Conservation (phyloP, 2,113 vertebrate species). For the Ammospiza caudacuta region DNA sequence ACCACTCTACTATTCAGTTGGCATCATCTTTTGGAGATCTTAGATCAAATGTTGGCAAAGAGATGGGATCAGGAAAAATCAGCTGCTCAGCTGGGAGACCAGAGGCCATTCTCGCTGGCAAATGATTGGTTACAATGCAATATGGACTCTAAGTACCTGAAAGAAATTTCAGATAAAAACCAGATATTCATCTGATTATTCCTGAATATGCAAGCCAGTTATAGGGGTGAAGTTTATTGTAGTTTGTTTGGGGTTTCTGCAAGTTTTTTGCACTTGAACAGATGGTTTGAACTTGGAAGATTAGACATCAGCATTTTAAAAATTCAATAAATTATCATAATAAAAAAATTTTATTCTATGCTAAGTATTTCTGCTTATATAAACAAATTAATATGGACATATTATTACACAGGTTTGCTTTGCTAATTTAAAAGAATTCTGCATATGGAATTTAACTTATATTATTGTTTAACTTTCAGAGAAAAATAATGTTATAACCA, state of each 20-base stretch:
- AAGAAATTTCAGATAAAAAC: not conserved
- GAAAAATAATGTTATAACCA: not conserved
- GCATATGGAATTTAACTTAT: not conserved
- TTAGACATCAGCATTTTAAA: not conserved
- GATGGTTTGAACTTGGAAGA: not conserved
- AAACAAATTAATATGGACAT: not conserved
- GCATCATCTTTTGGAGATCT: not conserved
- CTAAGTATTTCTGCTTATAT: not conserved
- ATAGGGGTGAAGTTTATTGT: not conserved
- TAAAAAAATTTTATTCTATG: not conserved
- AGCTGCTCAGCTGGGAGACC: not conserved
- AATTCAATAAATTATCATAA: not conserved
- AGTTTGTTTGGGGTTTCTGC: not conserved
- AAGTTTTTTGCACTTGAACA: not conserved
- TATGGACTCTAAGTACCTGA: not conserved
- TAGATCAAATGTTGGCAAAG: not conserved
- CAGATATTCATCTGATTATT: not conserved
- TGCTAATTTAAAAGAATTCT: not conserved
- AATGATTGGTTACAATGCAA: not conserved
- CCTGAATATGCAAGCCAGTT: not conserved
- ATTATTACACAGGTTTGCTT: not conserved
- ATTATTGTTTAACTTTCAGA: not conserved
- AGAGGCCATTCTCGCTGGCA: accelerated
- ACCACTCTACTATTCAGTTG: not conserved
- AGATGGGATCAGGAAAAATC: not conserved